Percentiles rank a stretch among this genome's conserved stretches.
phyloP scores from a whole-genome alignment of 2,113 vertebrate genomes.

The Rhynchomys soricoides region DNA sequence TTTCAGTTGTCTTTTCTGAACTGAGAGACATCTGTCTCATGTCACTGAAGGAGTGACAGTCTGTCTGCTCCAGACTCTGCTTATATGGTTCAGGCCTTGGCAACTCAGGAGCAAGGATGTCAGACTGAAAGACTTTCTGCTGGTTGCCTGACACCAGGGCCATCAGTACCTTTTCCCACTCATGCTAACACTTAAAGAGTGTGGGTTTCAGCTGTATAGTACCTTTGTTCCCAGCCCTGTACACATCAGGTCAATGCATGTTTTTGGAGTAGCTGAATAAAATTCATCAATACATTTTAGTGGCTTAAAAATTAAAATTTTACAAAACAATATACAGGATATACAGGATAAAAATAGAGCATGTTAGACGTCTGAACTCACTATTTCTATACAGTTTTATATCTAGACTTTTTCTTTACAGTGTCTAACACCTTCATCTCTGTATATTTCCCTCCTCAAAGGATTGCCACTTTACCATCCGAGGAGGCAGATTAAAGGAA shows the following conservation, averaged over 20 bases:
- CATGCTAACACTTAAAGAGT: background rate
- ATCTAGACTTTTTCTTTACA: background rate
- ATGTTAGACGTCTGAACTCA: background rate
- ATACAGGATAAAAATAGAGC: background rate
- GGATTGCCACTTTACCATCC: constrained; percentile 99
- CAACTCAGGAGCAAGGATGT: background rate
- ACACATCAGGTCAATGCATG: background rate
- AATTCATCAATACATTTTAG: background rate
- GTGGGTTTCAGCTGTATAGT: background rate
- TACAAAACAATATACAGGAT: background rate
- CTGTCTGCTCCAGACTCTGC: background rate
- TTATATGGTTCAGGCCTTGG: background rate
- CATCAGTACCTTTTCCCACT: rapidly evolving
- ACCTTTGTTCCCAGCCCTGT: background rate
- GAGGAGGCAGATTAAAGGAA: constrained; percentile 92
- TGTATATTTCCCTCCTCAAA: constrained; percentile 69
- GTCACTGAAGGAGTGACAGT: background rate
- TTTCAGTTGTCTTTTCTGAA: background rate
- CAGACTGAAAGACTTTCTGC: background rate
- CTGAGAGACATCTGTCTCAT: background rate
- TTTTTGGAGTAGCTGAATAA: background rate
- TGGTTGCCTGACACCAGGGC: background rate
- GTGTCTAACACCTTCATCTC: background rate
- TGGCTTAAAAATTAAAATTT: background rate
- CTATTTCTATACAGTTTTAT: background rate